These are phyloP conservation scores for Sterrhoptilus dennistouni DNA, from an alignment of 2,113 vertebrate species.

Conservation along the genomic window DNA sequence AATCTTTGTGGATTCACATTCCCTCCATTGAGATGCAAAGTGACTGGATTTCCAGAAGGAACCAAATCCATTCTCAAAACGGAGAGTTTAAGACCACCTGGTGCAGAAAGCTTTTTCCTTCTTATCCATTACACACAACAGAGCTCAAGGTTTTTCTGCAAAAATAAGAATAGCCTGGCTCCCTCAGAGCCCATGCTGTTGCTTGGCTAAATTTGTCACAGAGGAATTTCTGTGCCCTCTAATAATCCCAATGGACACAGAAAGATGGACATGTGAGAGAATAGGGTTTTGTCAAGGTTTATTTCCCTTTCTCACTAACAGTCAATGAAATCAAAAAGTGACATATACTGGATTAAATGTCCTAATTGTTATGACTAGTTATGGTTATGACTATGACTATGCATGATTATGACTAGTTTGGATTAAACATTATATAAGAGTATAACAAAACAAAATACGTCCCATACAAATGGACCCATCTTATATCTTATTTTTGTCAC, in stretches of 20 bases:
- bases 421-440: background rate
- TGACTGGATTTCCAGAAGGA: background rate
- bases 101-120: background rate
- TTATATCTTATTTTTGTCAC: background rate
- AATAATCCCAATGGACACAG: background rate
- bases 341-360: background rate
- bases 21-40: background rate
- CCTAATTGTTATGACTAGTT: background rate
- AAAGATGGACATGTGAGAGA: background rate
- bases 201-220: background rate
- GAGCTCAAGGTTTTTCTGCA: background rate
- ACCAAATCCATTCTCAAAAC: background rate
- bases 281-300: background rate
- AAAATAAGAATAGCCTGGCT: background rate
- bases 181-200: background rate
- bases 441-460: background rate
- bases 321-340: background rate
- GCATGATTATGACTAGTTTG: background rate
- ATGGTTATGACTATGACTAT: no score
- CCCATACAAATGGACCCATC: background rate
- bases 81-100: background rate
- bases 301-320: background rate
- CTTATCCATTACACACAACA: background rate
- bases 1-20: fast-evolving
- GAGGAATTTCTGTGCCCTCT: background rate